Base-by-base conservation (phyloP, 2,797 vertebrate genomes). In the Pagetopsis macropterus region DNA sequence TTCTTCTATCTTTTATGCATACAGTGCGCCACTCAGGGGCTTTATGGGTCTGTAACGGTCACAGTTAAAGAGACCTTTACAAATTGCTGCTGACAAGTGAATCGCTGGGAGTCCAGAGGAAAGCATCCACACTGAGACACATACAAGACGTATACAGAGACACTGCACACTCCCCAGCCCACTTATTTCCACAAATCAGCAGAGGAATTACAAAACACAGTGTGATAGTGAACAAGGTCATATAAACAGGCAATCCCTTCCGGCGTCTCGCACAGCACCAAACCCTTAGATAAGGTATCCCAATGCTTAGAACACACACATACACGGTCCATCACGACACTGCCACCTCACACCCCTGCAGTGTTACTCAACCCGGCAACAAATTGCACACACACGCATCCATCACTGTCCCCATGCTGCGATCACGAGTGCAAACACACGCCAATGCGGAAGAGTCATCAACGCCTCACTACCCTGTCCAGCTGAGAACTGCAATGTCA, bases 41-140 rank as follows among this genome's bases (percentile, higher is more conserved):
- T 83, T 72, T 75, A 61, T 33, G 58, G 79, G 75, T 66, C 73
- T 31, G 61, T 19, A 67, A 56, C 17, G 70, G 82, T 82, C 86
- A 81, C 82, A 78, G 70, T 79, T 85, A 80, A 82, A 83, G 76
- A 87, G 84, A 87, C 84, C 84, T 88, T 88, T 72, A 84, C 86
- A 86, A 89, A 92, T 86, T 76, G 82, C 23, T 74, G 76, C 83
- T 81, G 87, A 90, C 88, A 82, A 75, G 70, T 64, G 60, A 85
- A 84, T 72, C 33, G 6, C 77, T 57, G 64, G 49, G 50, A 83
- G 79, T 79, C 67, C 69, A 75, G 66, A 60, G 11, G 69, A 66
- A 58, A 60, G 57, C 68, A 37, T 63, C 66, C 69, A 69, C 27
- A 46, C 66, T 4, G 50, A 70, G 65, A 65, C 45, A 19, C 45